Conservation (phyloP, 2,888 invertebrate genomes). For the Eubasilissa splendida region DNA sequence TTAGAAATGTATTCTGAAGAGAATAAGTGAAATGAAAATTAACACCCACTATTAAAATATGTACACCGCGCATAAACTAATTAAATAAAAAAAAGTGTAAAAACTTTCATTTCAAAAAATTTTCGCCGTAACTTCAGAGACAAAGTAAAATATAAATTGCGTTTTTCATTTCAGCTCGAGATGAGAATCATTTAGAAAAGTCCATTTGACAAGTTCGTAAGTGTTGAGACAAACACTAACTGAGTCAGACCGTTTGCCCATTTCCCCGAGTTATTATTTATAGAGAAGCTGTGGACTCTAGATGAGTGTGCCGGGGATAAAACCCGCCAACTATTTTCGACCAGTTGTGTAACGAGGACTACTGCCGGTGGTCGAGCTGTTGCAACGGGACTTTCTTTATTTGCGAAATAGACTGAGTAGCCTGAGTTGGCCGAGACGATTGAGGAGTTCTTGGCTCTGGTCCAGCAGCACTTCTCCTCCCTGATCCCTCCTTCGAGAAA, state of each 20-base stretch:
- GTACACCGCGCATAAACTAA: too few species aligned
- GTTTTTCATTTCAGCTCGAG: conserved; percentile 3
- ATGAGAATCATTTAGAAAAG: conserved; percentile 7
- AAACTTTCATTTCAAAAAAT: too few species aligned
- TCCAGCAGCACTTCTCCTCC: conserved; percentile 31
- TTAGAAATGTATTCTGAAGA: too few species aligned
- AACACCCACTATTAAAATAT: too few species aligned
- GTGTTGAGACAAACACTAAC: conserved; percentile 18
- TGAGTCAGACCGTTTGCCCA: conserved; percentile 11
- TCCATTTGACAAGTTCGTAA: conserved; percentile 16
- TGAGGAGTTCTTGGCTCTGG: conserved; percentile 29
- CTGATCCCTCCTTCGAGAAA: conserved; percentile 24
- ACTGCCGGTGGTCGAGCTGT: conserved; percentile 17
- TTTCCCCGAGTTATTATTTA: conserved; percentile 24
- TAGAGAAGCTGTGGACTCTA: conserved; percentile 32
- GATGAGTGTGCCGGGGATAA: conserved; percentile 40
- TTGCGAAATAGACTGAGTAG: conserved; percentile 38
- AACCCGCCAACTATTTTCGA: conserved; percentile 45
- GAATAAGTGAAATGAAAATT: too few species aligned
- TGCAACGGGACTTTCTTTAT: conserved; percentile 25
- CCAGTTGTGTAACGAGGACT: conserved; percentile 51
- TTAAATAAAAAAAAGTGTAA: too few species aligned
- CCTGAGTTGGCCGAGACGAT: conserved; percentile 21
- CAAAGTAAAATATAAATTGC: conserved; percentile 7
- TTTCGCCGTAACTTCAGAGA: background rate